Conservation (phyloP, 2,113 vertebrate genomes). For the Chionodraco myersi region DNA sequence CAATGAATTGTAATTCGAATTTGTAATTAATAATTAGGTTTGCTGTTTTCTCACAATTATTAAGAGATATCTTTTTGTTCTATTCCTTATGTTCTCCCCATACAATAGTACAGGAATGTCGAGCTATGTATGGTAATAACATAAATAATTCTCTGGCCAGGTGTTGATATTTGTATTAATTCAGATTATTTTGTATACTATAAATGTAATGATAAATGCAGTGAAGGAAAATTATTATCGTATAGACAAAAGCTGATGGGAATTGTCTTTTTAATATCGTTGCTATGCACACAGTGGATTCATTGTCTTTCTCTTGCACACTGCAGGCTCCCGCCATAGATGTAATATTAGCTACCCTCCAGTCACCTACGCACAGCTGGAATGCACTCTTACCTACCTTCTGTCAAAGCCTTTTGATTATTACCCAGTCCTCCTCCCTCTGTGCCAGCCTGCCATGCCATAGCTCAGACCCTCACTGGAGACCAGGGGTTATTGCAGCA, state of each 20-base stretch:
- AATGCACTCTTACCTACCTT: conserved; percentile 42
- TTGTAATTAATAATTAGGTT: not conserved
- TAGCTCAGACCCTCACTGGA: conserved; percentile 18
- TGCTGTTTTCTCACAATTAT: not conserved
- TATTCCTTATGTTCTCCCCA: not conserved
- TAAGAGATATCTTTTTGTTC: not conserved
- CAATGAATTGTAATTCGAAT: not conserved
- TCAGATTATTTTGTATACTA: conserved; percentile 34
- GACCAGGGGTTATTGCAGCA: conserved; percentile 34
- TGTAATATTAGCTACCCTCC: conserved; percentile 61
- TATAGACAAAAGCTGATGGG: conserved; percentile 39
- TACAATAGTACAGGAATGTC: not conserved
- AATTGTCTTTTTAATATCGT: conserved; percentile 52
- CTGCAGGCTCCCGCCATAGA: conserved; percentile 28
- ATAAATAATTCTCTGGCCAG: not conserved
- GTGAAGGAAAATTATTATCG: conserved; percentile 19
- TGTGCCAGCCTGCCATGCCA: conserved; percentile 37
- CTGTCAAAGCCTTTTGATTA: conserved; percentile 47
- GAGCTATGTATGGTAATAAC: not conserved
- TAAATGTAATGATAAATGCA: conserved; percentile 55
- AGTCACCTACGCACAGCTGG: conserved; percentile 58
- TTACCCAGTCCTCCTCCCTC: conserved; percentile 40
- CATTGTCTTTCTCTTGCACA: conserved; percentile 36
- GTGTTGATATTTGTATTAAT: conserved; percentile 36
- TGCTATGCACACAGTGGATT: conserved; percentile 37